Base-by-base conservation (phyloP, 2,797 vertebrate species). In the Myotis planiceps region DNA sequence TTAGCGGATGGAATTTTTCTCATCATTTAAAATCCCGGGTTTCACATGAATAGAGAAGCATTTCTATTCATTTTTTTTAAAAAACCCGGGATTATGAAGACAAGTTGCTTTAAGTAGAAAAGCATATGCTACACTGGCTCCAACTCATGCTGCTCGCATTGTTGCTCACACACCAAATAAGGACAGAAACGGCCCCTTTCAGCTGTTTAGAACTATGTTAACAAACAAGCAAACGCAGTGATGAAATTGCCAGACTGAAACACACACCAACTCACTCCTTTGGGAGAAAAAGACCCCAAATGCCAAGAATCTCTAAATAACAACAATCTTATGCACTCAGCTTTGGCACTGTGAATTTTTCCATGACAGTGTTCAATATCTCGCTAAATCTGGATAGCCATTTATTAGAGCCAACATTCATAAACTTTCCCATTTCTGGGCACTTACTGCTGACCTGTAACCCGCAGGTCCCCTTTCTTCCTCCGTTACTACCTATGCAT, bases 251-350 rank as follows among this genome's bases (percentile, higher is more conserved):
- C 27, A 85, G 80, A 19, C 49, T 58, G 13, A 51, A 42, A 81
- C 32, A 34, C 63, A 66, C 16, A 83, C 29, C 78, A 92, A 84
- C 90, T 68, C 10, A 2, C 14, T 90, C 94, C 58, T n/a, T 94
- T 8, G 42, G 66, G 94, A 96, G 53, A 82, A 86, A 88, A 71
- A 55, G 91, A 76, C 69, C 78, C 37, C n/a, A 88, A 95, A 93
- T 84, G 90, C 83, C 87, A 95, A 27, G 60, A 71, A 65, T 94
- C 78, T 88, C 88, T 96, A 96, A 97, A 94, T 90, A 97, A 97
- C 60, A 95, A 82, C 78, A 90, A 91, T 78, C 47, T 68, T 68
- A 71, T 55, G n/a, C 19, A 1, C 69, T 95, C 66, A 85, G 49
- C 39, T 94, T 84, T 71, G 75, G 63, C 51, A 72, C 39, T 7